These are phyloP conservation scores for Catocala sponsa DNA, from an alignment of 2,888 invertebrate genomes.

Conservation along the genomic window DNA sequence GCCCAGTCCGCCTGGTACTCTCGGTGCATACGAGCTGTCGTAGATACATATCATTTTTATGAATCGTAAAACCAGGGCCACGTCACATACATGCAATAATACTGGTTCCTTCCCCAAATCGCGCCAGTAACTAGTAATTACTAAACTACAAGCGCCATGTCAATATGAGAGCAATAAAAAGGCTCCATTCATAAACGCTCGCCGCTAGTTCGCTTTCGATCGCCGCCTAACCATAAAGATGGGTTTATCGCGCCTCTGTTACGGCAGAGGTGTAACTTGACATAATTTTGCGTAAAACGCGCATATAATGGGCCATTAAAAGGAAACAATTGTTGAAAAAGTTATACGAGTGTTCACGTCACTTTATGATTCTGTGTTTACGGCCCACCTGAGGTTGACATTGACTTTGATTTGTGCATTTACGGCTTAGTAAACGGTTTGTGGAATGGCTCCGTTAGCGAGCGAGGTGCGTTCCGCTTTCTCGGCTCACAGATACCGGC, in stretches of 20 bases:
- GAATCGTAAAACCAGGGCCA: constrained; percentile 80
- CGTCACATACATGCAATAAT: constrained; percentile 81
- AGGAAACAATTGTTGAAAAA: constrained; percentile 88
- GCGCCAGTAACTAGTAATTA: constrained; percentile 81
- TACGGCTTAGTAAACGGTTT: constrained; percentile 80
- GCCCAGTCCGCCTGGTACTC: constrained; percentile 21
- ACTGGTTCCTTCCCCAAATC: constrained; percentile 83
- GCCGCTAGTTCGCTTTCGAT: constrained; percentile 82
- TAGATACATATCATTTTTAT: constrained; percentile 84
- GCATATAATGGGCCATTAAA: constrained; percentile 87
- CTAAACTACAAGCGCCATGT: constrained; percentile 78
- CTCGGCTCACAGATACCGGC: constrained; percentile 24
- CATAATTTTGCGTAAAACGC: constrained; percentile 87
- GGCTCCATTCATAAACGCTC: constrained; percentile 82
- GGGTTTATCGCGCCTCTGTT: constrained; percentile 84
- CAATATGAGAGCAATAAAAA: constrained; percentile 86
- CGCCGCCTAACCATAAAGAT: constrained; percentile 84
- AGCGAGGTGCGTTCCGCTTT: constrained; percentile 49
- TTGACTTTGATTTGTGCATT: constrained; percentile 87
- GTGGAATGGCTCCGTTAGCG: constrained; percentile 65
- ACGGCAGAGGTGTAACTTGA: constrained; percentile 86
- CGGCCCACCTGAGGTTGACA: constrained; percentile 85
- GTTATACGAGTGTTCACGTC: constrained; percentile 86
- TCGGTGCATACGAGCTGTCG: constrained; percentile 62
- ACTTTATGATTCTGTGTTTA: constrained; percentile 87